These are phyloP conservation scores for Lasioglossum figueresi DNA, from an alignment of 2,888 invertebrate genomes.

Conservation along the genomic window DNA sequence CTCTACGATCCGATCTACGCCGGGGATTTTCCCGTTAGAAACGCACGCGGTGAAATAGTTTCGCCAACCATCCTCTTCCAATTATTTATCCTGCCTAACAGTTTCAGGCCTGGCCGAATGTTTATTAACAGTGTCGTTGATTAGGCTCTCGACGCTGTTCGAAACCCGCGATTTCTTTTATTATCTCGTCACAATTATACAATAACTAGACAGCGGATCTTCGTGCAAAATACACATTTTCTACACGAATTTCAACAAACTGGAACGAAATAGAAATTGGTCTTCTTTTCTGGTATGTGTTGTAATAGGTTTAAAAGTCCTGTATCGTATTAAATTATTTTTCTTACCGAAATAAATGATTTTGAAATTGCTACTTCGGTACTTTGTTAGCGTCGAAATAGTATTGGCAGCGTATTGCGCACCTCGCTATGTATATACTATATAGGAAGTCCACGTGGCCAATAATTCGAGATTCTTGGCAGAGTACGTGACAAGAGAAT, in stretches of 20 bases:
- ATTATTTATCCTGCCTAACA: slow-evolving; percentile 28
- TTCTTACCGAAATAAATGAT: neutral
- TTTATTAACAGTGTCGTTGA: slow-evolving; percentile 1
- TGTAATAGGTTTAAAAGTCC: too few relatives aligned
- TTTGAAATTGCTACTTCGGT: neutral
- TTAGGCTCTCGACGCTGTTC: slow-evolving; percentile 1
- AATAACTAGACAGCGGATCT: too few relatives aligned
- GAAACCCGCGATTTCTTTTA: neutral
- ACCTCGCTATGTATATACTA: too few relatives aligned
- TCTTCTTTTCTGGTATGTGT: too few relatives aligned
- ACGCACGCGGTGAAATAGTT: slow-evolving; percentile 42
- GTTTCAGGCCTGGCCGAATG: neutral
- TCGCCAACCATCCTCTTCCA: slow-evolving; percentile 16
- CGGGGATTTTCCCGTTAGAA: slow-evolving; percentile 39
- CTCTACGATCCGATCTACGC: neutral
- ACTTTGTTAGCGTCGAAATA: neutral
- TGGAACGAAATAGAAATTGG: too few relatives aligned
- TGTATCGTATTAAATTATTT: too few relatives aligned
- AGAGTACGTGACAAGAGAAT: neutral
- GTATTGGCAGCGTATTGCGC: neutral
- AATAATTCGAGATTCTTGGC: neutral
- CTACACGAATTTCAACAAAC: too few relatives aligned
- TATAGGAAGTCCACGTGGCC: neutral
- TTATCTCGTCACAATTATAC: neutral
- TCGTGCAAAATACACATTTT: too few relatives aligned